Evolutionary conservation across 2,113 vertebrate species (phyloP), one percentile per base, ranked within the genome.

Genomic region (Telmatochromis brichardi): DNA sequence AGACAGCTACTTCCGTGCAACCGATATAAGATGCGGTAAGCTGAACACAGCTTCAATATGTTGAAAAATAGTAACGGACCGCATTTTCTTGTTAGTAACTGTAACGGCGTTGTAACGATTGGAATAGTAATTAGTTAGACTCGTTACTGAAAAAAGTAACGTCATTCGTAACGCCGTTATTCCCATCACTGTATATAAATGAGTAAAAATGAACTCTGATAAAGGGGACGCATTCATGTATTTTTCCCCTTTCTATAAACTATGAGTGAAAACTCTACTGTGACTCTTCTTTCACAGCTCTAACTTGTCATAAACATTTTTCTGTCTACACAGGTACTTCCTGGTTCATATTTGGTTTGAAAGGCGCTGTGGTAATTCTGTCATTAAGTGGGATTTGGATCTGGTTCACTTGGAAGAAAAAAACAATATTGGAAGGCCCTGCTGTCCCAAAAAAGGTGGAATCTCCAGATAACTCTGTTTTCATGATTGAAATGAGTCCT

Each of bases 361-460:
- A 57, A 57, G 54, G 4, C 0, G 1, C 3, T 9, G 54, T 57
- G 4, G 23, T 57, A 57, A 57, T 57, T 0, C 7, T 26, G 7
- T 26, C 54, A 0, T 28, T 57, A 26, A 57, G 54, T 57, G 54
- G 54, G 54, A 57, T 57, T 57, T 57, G 54, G 21, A 57, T 14
- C 21, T 57, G 2, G 2, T 57, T 57, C 4, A 26, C 6, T 26
- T 57, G 54, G 23, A 57, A 57, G 23, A 57, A 57, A 0, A 57
- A 57, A 28, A 3, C 11, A 26, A 57, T 8, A 14, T 3, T 57
- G 54, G 12, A 57, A 57, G 54, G 6, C 54, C 3, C 12, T 26
- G 4, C 54, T 57, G 6, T 26, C 12, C 54, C 23, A 57, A 0
- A 26, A 57, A 28, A 1, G 54, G 1, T 26, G 54, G 23, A 1